These are phyloP conservation scores for Drosophila prosaltans DNA, from an alignment of 1,140 invertebrate species.

Conservation along the genomic window DNA sequence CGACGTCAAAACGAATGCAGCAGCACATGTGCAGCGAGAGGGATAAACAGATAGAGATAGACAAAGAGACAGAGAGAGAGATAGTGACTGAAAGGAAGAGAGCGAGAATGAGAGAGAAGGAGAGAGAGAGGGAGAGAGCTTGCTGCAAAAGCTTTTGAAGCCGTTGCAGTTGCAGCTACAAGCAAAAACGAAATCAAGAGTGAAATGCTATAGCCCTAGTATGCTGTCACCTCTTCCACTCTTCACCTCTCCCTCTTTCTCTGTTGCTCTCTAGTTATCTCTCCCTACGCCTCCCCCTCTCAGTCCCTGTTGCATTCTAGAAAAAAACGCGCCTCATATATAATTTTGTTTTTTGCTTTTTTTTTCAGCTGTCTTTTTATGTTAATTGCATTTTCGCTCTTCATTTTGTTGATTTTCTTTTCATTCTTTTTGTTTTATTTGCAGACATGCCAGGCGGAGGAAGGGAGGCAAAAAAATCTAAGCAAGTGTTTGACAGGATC, in stretches of 20 bases:
- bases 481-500: constrained; percentile 70
- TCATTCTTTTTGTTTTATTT: constrained; percentile 23
- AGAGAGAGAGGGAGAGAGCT: not conserved
- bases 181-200: constrained; percentile 77
- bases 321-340: not conserved
- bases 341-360: not conserved
- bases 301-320: constrained; percentile 19
- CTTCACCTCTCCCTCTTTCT: not conserved
- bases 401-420: not conserved
- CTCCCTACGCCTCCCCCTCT: not conserved
- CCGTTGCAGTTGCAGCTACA: constrained; percentile 12
- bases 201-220: constrained; percentile 62
- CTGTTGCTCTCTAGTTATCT: not conserved
- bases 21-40: constrained; percentile 53
- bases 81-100: not conserved
- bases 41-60: constrained; percentile 18
- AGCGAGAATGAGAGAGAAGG: not conserved
- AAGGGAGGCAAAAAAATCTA: constrained; percentile 43
- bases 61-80: constrained; percentile 10
- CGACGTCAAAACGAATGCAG: constrained; percentile 29
- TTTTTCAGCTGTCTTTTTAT: constrained; percentile 7
- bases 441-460: constrained; percentile 70
- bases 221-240: not conserved
- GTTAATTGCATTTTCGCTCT: constrained; percentile 13
- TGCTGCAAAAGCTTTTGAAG: constrained; percentile 1